These are phyloP conservation scores for Pempheris klunzingeri DNA, from an alignment of 2,797 vertebrate genomes.

Conservation along the genomic window DNA sequence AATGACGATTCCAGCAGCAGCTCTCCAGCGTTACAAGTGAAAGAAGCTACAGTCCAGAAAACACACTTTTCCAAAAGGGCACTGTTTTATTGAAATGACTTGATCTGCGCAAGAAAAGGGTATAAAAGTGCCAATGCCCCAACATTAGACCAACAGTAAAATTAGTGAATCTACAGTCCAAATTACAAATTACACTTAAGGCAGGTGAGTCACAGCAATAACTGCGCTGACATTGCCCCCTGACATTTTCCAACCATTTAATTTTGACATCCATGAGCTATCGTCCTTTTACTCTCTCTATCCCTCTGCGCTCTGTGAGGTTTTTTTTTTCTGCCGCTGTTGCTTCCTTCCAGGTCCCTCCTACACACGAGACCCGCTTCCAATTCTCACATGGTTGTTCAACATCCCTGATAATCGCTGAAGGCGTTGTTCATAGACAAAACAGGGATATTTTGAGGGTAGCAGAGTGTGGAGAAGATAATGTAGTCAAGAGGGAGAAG, in stretches of 20 bases:
- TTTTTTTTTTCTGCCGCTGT: constrained; percentile 7
- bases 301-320: constrained; percentile 14
- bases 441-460: constrained; percentile 67
- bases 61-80: constrained; percentile 55
- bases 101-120: constrained; percentile 51
- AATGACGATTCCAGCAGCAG: constrained; percentile 7
- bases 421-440: constrained; percentile 67
- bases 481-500: constrained; percentile 72
- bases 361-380: constrained; percentile 48
- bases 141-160: constrained; percentile 68
- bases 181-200: constrained; percentile 74
- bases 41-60: constrained; percentile 1
- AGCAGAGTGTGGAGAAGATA: constrained; percentile 72
- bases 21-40: neutral
- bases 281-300: constrained; percentile 44
- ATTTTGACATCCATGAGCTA: constrained; percentile 72
- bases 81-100: constrained; percentile 64
- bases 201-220: constrained; percentile 74
- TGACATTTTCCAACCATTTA: constrained; percentile 77
- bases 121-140: constrained; percentile 55
- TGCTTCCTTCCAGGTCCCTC: constrained; percentile 57
- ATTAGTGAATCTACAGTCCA: constrained; percentile 55
- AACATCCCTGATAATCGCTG: constrained; percentile 70
- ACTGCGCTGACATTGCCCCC: constrained; percentile 57
- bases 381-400: constrained; percentile 62